Evolutionary conservation across 2,113 vertebrate species (phyloP).

Genomic region (Mus spicilegus): DNA sequence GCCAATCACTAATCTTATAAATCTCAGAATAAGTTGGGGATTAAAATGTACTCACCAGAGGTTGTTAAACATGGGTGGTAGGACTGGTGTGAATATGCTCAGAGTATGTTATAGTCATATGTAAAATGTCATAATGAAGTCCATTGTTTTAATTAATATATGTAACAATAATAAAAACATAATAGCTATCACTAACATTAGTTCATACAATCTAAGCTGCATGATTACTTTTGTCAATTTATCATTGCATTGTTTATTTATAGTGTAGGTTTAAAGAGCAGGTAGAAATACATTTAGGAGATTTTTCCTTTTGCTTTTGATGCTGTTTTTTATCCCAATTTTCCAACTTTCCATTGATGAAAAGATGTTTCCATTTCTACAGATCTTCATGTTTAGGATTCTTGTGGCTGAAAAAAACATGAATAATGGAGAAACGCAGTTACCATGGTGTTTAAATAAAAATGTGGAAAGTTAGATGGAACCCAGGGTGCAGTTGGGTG

Average conservation of each 20-base stretch:
- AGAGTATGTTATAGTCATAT: background rate
- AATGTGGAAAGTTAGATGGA: conserved; percentile 9
- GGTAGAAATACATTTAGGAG: background rate
- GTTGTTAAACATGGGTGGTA: no score
- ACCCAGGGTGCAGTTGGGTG: background rate
- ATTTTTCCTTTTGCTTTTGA: background rate
- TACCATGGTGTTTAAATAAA: background rate
- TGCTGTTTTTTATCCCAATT: background rate
- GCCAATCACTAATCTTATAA: conserved; percentile 20
- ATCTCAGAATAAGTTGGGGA: conserved; percentile 42
- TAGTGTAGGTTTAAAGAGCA: background rate
- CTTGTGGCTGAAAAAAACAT: background rate
- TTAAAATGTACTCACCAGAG: background rate
- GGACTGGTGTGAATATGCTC: background rate
- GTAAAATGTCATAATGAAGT: background rate
- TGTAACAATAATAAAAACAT: background rate
- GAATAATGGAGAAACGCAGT: background rate
- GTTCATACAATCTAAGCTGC: background rate
- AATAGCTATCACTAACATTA: background rate
- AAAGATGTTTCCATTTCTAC: background rate
- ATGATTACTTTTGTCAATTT: conserved; percentile 41
- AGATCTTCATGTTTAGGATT: background rate
- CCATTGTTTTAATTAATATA: background rate
- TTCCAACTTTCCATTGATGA: background rate
- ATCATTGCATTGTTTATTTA: conserved; percentile 28